Base-by-base conservation (phyloP, 2,888 invertebrate species). In the Adela reaumurella region DNA sequence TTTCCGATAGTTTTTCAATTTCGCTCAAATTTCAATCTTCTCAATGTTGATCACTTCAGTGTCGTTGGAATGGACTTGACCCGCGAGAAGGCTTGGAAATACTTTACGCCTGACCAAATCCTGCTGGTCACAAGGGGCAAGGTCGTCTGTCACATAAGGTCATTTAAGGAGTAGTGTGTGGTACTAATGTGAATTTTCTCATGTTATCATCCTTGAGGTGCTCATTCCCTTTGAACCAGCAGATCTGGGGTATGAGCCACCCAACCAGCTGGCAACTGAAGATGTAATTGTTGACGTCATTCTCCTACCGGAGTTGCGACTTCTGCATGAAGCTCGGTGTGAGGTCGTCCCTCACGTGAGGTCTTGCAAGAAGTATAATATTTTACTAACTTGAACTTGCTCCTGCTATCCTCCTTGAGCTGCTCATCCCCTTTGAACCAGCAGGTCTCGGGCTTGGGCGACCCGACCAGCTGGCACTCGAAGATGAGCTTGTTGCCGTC, bases 251-350 rank as follows among this genome's bases (percentile, higher is more conserved):
- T 68, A 92, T 91, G 43, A 95, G 95, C 53, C 89, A 83, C 58
- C 91, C 89, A 62, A 92, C 74, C 62, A 96, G 83, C 74, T 94
- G 92, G 74, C 95, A 96, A 74, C 95, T 95, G 81, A 96, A 95
- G 62, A 96, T 87, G 67, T 95, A 86, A 66, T 92, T 89, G 81
- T 95, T 95, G 62, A 95, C 95, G 69, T 95, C 95, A 71, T 95
- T 95, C 71, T 97, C 97, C 74, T 97, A 96, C 59, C 95, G 86
- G 62, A 97, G 86, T 76, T 94, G 93, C n/a, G n/a, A n/a, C n/a
- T n/a, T n/a, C n/a, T n/a, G n/a, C n/a, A n/a, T n/a, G n/a, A n/a
- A n/a, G n/a, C n/a, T n/a, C n/a, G n/a, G n/a, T n/a, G n/a, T n/a
- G n/a, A n/a, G n/a, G n/a, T n/a, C n/a, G n/a, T n/a, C n/a, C n/a